Evolutionary conservation across 2,888 invertebrate species (phyloP).

Genomic region (Synergus japonicus): DNA sequence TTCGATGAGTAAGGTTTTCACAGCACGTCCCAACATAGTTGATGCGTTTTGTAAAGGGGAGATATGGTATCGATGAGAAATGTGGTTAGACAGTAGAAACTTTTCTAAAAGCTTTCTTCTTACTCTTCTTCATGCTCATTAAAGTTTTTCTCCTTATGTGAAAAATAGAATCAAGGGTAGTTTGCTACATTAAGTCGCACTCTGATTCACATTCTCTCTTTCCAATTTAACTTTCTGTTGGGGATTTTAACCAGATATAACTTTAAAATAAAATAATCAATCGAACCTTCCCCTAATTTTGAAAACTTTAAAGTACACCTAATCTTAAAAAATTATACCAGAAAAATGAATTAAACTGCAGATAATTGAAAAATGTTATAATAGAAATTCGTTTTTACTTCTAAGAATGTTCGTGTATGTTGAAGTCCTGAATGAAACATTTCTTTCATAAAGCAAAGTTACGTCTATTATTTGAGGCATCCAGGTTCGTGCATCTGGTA

Average conservation of each 20-base stretch:
- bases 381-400: too few relatives aligned
- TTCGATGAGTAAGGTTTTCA: neutral
- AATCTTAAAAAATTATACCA: too few relatives aligned
- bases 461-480: neutral
- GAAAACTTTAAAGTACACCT: neutral
- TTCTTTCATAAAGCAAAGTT: constrained; percentile 11
- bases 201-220: too few relatives aligned
- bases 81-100: constrained; percentile 5
- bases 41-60: neutral
- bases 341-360: too few relatives aligned
- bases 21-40: neutral
- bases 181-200: neutral
- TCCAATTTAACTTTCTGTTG: too few relatives aligned
- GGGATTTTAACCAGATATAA: too few relatives aligned
- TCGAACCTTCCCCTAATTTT: neutral
- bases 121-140: neutral
- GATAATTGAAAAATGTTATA: too few relatives aligned
- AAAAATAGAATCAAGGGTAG: neutral
- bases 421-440: neutral
- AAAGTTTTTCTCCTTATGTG: neutral
- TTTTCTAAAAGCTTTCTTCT: constrained; percentile 14
- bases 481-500: constrained; percentile 5
- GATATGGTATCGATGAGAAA: neutral
- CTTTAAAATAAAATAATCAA: neutral
- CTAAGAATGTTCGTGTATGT: too few relatives aligned